These are phyloP conservation scores for Epizoanthus stellaris DNA, from an alignment of 92 coral and sea anemone species.

Conservation along the genomic window DNA sequence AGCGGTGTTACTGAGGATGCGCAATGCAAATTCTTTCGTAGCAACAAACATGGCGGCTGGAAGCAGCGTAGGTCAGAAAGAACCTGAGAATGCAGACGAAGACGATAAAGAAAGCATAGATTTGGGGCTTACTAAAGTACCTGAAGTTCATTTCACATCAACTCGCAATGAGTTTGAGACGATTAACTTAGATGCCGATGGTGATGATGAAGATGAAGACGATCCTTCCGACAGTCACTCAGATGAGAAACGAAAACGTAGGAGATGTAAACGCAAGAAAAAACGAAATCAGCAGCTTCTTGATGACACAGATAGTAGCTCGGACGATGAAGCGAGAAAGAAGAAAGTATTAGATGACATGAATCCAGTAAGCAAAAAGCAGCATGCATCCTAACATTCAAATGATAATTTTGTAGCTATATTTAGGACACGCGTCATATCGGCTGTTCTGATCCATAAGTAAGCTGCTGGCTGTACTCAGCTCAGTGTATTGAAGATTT, in stretches of 20 bases:
- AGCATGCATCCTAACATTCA: neutral
- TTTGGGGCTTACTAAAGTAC: constrained; percentile 68
- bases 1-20: constrained; percentile 32
- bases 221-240: constrained; percentile 70
- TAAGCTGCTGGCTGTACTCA: neutral
- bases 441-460: neutral
- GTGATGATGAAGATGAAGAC: constrained; percentile 88
- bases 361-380: constrained; percentile 77
- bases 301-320: constrained; percentile 81
- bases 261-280: constrained; percentile 82
- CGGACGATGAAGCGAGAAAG: constrained; percentile 83
- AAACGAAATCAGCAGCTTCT: constrained; percentile 67
- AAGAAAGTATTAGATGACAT: constrained; percentile 56
- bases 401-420: neutral
- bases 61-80: constrained; percentile 56
- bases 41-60: constrained; percentile 80
- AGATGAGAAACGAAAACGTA: constrained; percentile 75
- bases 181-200: constrained; percentile 91
- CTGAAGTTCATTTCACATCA: constrained; percentile 58
- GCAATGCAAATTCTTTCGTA: neutral
- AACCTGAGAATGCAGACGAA: constrained; percentile 58
- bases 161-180: constrained; percentile 82
- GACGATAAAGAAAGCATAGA: constrained; percentile 78
- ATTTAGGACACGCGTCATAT: constrained; percentile 24
- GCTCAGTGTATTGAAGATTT: neutral